These are phyloP conservation scores for Acanthaster planci DNA, from an alignment of 35 echinoderm and acorn worm species.

Conservation along the genomic window DNA sequence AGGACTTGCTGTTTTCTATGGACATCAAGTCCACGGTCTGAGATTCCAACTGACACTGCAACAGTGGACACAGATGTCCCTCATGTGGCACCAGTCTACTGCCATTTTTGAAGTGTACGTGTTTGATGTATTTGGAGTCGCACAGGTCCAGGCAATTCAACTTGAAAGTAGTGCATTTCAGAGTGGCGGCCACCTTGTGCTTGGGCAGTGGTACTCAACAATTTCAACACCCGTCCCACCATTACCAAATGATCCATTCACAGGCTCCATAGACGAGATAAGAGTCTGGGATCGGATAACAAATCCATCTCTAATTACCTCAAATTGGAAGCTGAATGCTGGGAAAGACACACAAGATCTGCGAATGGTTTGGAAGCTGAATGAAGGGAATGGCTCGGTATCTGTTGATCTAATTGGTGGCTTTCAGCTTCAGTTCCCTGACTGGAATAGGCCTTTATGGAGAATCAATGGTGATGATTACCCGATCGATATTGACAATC, in stretches of 20 bases:
- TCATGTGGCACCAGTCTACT: slow-evolving; percentile 75
- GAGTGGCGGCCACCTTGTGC: slow-evolving; percentile 41
- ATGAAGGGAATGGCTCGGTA: slow-evolving; percentile 56
- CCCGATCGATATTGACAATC: slow-evolving; percentile 2
- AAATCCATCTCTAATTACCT: slow-evolving; percentile 73
- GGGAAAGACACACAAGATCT: slow-evolving; percentile 57
- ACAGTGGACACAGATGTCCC: slow-evolving; percentile 67
- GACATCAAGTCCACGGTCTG: slow-evolving; percentile 17
- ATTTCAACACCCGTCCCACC: slow-evolving; percentile 1
- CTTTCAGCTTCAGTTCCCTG: slow-evolving; percentile 34
- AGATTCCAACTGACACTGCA: slow-evolving; percentile 34
- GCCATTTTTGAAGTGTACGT: slow-evolving; percentile 74
- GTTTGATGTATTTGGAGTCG: slow-evolving; percentile 58
- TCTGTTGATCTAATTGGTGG: slow-evolving; percentile 47
- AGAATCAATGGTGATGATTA: slow-evolving; percentile 48
- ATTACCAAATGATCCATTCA: slow-evolving; percentile 37
- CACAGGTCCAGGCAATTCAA: slow-evolving; percentile 61
- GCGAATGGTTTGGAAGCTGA: slow-evolving; percentile 70
- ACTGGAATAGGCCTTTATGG: slow-evolving; percentile 58
- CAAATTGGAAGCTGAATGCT: slow-evolving; percentile 59
- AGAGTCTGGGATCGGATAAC: slow-evolving; percentile 69
- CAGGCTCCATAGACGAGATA: slow-evolving; percentile 74
- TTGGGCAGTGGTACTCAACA: slow-evolving; percentile 55
- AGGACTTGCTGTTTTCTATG: slow-evolving; percentile 35
- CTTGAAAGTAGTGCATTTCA: slow-evolving; percentile 34